These are phyloP conservation scores for Chloroclysta siterata DNA, from an alignment of 2,888 invertebrate species.

Conservation along the genomic window DNA sequence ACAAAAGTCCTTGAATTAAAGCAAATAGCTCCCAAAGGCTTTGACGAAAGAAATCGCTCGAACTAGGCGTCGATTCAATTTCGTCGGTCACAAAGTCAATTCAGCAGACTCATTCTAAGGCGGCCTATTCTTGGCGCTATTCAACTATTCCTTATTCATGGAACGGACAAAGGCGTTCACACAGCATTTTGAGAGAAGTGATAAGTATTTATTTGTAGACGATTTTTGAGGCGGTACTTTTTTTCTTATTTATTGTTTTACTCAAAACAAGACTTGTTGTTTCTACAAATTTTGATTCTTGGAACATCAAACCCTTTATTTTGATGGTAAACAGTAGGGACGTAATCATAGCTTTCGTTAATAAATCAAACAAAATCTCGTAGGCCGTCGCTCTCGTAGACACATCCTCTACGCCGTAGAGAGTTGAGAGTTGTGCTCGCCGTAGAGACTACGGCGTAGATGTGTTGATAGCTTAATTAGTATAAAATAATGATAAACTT, in stretches of 20 bases:
- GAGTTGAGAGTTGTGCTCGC: not conserved
- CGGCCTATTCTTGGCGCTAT: conserved; percentile 18
- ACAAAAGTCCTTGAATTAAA: conserved; percentile 29
- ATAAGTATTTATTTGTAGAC: not conserved
- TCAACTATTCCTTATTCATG: conserved; percentile 15
- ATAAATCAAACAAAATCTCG: not conserved
- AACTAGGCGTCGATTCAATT: conserved; percentile 40
- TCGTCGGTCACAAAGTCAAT: conserved; percentile 32
- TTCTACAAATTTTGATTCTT: too few relatives aligned
- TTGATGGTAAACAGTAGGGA: too few relatives aligned
- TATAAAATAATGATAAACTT: too few relatives aligned
- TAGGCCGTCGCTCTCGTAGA: not conserved
- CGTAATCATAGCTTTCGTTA: too few relatives aligned
- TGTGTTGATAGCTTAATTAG: not conserved
- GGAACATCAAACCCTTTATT: too few relatives aligned
- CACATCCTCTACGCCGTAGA: not conserved
- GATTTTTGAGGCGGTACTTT: not conserved
- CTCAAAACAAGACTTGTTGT: too few relatives aligned
- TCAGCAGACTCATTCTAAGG: conserved; percentile 23
- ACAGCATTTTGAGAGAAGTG: conserved; percentile 2
- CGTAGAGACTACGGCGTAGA: not conserved
- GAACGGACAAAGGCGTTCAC: not conserved
- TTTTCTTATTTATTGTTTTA: not conserved
- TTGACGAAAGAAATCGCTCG: conserved; percentile 29
- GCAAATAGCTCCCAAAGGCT: conserved; percentile 18